Percentiles rank a stretch among this genome's conserved stretches.
These are phyloP conservation scores for Oxytorus armatus DNA, from an alignment of 2,888 invertebrate species.

Conservation along the genomic window DNA sequence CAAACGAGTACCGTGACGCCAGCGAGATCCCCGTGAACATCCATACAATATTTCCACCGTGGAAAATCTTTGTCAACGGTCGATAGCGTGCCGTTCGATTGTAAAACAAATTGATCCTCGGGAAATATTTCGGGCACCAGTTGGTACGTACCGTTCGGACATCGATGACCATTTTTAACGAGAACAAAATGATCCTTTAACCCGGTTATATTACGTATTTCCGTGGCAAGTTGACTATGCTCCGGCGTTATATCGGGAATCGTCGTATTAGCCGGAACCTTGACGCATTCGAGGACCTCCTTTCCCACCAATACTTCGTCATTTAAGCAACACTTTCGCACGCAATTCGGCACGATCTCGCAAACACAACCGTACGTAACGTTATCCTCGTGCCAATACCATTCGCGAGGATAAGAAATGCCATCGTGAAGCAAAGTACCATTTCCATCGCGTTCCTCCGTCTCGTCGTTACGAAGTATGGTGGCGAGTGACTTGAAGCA, in stretches of 20 bases:
- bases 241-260: constrained; percentile 53
- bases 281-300: constrained; percentile 46
- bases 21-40: constrained; percentile 71
- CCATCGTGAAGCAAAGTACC: constrained; percentile 71
- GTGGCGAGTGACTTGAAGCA: constrained; percentile 65
- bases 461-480: constrained; percentile 41
- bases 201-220: constrained; percentile 47
- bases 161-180: constrained; percentile 66
- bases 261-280: constrained; percentile 20
- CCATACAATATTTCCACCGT: constrained; percentile 76
- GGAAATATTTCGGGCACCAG: constrained; percentile 71
- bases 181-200: constrained; percentile 72
- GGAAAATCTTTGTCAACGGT: constrained; percentile 23
- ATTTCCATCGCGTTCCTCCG: constrained; percentile 56
- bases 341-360: constrained; percentile 69
- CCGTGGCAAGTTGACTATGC: constrained; percentile 51
- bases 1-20: constrained; percentile 74
- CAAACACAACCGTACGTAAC: constrained; percentile 75
- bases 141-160: constrained; percentile 64
- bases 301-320: constrained; percentile 55
- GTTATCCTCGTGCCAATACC: constrained; percentile 70
- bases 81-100: constrained; percentile 74
- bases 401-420: constrained; percentile 68
- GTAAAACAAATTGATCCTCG: constrained; percentile 74
- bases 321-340: constrained; percentile 80